Evolutionary conservation across 2,797 vertebrate species (phyloP), one percentile per base, ranked within the genome.

Genomic region (Lacerta viridis): DNA sequence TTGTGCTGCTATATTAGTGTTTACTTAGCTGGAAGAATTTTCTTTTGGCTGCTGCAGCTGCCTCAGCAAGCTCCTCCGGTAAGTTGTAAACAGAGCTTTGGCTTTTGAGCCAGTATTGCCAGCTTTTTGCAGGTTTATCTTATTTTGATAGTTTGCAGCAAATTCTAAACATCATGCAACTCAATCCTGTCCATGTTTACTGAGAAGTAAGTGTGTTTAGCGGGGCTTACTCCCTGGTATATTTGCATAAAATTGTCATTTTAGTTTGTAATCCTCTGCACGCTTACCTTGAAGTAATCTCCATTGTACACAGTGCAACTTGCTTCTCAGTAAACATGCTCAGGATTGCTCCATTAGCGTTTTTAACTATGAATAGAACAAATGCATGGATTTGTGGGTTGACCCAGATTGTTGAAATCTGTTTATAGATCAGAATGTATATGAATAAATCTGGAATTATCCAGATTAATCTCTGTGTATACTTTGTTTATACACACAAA

Each of bases 1-100:
- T 95, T 93, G 84, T 82, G 90, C 96, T 92, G 91, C 96, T 98
- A 99, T 99, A 99, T 97, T 98, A 98, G 95, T 93, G 17, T 89
- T 93, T 88, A 92, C 93, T 96, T 95, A 93, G 95, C 96, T 94
- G 93, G 96, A 95, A 97, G 95, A 96, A 97, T 97, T 98, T 99
- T 99, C 98, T 97, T 98, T 85, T 97, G 83, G 89, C 95, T 96
- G 90, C 90, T 66, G 94, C 92, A 94, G 93, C 96, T 94, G 72
- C 91, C 94, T 93, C 82, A 89, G 94, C 92, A 93, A 95, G 94
- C 85, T 90, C 92, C 92, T 90, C 93, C 84, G 97, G 97, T 98
- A 96, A 97, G 97, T 96, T 86, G 82, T 91, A 94, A 92, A 50
- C 82, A 88, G 46, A 68, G n/a, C 83, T 93, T 79, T 86, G 91